These are phyloP conservation scores for Seladonia tumulorum DNA, from an alignment of 2,888 invertebrate species.

Conservation along the genomic window DNA sequence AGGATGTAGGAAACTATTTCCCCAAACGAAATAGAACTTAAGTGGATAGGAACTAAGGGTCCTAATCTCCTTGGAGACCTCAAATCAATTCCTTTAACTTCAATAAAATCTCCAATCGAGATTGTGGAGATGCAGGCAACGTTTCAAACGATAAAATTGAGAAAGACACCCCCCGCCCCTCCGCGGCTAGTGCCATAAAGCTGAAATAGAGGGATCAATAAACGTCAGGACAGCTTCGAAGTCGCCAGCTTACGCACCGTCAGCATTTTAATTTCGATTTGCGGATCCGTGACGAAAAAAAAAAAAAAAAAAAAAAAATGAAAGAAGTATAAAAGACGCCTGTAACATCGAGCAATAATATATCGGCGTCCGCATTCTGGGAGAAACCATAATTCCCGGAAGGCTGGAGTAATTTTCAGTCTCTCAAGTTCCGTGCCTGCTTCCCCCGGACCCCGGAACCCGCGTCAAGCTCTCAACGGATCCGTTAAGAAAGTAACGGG, in stretches of 20 bases:
- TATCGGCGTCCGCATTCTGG: not conserved
- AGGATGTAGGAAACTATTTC: not conserved
- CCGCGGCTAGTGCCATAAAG: not conserved
- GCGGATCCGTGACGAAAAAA: not conserved
- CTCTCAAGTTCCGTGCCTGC: not conserved
- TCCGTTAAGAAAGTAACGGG: constrained; percentile 23
- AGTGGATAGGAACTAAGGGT: not conserved
- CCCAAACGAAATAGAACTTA: not conserved
- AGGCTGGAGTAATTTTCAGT: constrained; percentile 10
- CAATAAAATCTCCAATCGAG: not conserved
- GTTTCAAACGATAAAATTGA: not conserved
- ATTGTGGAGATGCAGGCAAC: not conserved
- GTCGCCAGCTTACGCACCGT: not conserved
- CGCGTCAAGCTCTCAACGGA: not conserved
- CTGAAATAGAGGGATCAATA: constrained; percentile 9
- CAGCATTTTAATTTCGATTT: not conserved
- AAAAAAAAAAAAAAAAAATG: not conserved
- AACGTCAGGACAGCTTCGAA: not conserved
- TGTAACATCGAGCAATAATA: not conserved
- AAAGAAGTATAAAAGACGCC: too few relatives aligned
- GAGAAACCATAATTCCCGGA: not conserved
- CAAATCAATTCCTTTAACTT: not conserved
- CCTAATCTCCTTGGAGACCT: not conserved
- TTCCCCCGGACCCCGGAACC: not conserved
- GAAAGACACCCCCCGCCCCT: not conserved